Conservation (phyloP, 2,888 invertebrate species). For the Neoaliturus tenellus region DNA sequence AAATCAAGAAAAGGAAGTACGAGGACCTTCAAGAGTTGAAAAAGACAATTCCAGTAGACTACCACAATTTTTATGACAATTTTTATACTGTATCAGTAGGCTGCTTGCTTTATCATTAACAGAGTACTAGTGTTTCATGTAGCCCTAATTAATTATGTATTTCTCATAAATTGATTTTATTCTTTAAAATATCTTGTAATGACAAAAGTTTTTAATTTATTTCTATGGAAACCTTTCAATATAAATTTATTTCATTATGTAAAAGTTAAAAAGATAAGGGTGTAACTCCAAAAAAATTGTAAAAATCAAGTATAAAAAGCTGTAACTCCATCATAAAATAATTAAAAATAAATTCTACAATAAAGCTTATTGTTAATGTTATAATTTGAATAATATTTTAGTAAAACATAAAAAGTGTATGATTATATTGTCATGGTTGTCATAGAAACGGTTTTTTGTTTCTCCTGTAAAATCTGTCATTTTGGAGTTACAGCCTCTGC, state of each 20-base stretch:
- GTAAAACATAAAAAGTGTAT: no score
- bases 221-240: background rate
- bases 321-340: background rate
- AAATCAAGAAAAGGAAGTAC: constrained; percentile 45
- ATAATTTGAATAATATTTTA: no score
- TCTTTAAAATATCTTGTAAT: background rate
- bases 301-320: background rate
- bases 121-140: no score
- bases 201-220: background rate
- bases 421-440: background rate
- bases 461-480: constrained; percentile 35
- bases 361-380: no score
- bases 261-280: background rate
- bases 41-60: background rate
- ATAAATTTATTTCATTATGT: no score
- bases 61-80: constrained; percentile 16
- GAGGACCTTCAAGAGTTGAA: constrained; percentile 30
- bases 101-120: background rate
- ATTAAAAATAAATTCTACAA: no score
- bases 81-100: background rate
- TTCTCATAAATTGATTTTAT: background rate
- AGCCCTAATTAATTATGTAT: no score
- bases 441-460: background rate
- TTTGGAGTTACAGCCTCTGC: constrained; percentile 54
- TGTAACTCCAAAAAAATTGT: background rate